phyloP scores from a whole-genome alignment of 2,113 vertebrate species.

The Neolamprologus fasciatus region DNA sequence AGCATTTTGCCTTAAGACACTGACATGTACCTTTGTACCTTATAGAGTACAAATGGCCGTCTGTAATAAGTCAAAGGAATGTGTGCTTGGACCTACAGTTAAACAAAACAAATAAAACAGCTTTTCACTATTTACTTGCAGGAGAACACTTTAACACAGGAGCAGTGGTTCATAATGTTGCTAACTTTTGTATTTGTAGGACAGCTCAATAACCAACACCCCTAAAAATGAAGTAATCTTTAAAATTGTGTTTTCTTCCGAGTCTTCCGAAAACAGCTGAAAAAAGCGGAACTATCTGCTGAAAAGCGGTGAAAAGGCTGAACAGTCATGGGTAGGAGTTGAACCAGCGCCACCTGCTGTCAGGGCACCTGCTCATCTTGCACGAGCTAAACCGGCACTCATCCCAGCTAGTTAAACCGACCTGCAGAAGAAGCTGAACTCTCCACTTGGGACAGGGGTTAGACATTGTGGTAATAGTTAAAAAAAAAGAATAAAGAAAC shows the following conservation, averaged over 20 bases:
- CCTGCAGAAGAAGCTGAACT: background rate
- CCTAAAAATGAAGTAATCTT: too few species aligned
- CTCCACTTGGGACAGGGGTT: accelerated
- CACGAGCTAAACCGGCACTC: background rate
- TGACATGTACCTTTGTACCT: background rate
- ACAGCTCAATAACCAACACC: too few species aligned
- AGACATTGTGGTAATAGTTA: too few species aligned
- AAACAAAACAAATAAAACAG: background rate
- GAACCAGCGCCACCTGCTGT: background rate
- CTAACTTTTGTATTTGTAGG: too few species aligned
- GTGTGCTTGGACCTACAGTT: background rate
- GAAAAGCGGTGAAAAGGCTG: background rate
- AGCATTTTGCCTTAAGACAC: background rate
- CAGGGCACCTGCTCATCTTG: background rate
- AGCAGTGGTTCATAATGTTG: too few species aligned
- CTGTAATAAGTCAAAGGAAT: background rate
- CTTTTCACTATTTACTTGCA: background rate
- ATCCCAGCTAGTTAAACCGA: background rate
- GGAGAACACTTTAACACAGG: background rate
- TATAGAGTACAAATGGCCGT: background rate
- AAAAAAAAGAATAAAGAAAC: too few species aligned
- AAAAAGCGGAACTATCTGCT: background rate
- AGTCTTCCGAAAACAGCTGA: background rate
- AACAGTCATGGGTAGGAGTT: background rate
- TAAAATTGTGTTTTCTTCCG: background rate